Base-by-base conservation (phyloP, 2,797 vertebrate genomes). In the Sebastes trivittatus region DNA sequence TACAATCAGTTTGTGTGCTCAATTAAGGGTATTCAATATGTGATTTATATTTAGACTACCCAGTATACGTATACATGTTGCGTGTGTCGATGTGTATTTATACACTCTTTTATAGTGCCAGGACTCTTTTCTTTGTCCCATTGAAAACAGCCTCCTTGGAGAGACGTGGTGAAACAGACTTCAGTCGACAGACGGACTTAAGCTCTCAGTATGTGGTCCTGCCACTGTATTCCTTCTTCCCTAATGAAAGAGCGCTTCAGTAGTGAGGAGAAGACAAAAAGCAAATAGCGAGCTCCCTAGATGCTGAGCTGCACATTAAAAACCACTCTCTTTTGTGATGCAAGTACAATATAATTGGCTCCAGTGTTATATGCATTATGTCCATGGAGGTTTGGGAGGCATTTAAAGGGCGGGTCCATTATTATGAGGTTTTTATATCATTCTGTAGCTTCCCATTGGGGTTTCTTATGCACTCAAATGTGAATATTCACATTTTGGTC, bases 151-250 rank as follows among this genome's bases (percentile, higher is more conserved):
- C 22, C 34, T 80, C 75, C 78, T 85, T 63, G 20, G 36, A 80
- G 83, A 89, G 38, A 82, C 55, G 72, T 29, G 64, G 58, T 73
- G 67, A 85, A 86, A 42, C 72, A 75, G 61, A 81, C 89, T 84
- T 78, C 59, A 87, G 72, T 83, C 65, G 20, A 79, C 36, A 68
- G 76, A 60, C 85, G 80, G 71, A 82, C 67, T 87, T 88, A 75
- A 83, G 83, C 62, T 78, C 83, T 82, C 92, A 59, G 78, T 75
- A 62, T 90, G 91, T 72, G 85, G 88, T 69, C 85, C n/a, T 84
- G 62, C 85, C 67, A 81, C 74, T 67, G 49, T 69, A 65, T 72
- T 84, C 76, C 29, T 68, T 74, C 10, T 72, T 70, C 58, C 38
- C 62, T 85, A 78, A 88, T 86, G 70, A 91, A 85, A 78, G 72